A percentile compares a stretch with the other conserved stretches of the same genome.
These are phyloP conservation scores for Acanthochromis polyacanthus DNA, from an alignment of 2,113 vertebrate species.

Conservation along the genomic window DNA sequence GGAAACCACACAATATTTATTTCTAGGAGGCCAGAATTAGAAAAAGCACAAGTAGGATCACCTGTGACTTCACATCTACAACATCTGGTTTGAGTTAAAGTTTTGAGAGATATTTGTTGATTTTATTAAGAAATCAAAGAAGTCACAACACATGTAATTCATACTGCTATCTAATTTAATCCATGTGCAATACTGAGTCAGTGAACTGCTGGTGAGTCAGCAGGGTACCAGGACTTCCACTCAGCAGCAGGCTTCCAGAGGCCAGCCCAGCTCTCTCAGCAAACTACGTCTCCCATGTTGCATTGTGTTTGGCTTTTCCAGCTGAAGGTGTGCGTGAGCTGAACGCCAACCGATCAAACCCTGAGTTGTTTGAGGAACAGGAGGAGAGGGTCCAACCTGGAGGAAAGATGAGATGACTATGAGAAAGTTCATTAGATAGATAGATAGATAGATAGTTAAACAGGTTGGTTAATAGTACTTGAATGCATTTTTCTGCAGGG, in stretches of 20 bases:
- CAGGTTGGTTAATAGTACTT: conserved; percentile 42
- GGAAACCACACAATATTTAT: too few relatives aligned
- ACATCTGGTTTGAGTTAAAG: background rate
- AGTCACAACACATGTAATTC: background rate
- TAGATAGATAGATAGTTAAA: background rate
- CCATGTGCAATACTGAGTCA: background rate
- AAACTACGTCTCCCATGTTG: conserved; percentile 83
- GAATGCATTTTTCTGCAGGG: conserved; percentile 40
- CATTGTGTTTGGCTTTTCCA: conserved; percentile 78
- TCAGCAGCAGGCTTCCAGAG: conserved; percentile 76
- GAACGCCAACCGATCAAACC: conserved; percentile 92
- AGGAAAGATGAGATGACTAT: background rate
- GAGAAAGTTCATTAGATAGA: background rate
- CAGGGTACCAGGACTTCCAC: background rate
- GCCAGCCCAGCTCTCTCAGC: conserved; percentile 81
- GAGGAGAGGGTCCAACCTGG: conserved; percentile 87
- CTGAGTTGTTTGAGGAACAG: conserved; percentile 87
- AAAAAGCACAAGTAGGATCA: too few relatives aligned
- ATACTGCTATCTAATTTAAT: background rate
- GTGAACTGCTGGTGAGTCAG: background rate
- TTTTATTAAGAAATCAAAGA: background rate
- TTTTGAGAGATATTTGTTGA: conserved; percentile 1
- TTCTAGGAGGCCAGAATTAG: too few relatives aligned
- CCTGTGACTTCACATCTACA: background rate
- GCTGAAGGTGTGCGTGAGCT: conserved; percentile 73